Evolutionary conservation across 1,140 invertebrate species (phyloP).

Genomic region (Campoletis sonorensis): DNA sequence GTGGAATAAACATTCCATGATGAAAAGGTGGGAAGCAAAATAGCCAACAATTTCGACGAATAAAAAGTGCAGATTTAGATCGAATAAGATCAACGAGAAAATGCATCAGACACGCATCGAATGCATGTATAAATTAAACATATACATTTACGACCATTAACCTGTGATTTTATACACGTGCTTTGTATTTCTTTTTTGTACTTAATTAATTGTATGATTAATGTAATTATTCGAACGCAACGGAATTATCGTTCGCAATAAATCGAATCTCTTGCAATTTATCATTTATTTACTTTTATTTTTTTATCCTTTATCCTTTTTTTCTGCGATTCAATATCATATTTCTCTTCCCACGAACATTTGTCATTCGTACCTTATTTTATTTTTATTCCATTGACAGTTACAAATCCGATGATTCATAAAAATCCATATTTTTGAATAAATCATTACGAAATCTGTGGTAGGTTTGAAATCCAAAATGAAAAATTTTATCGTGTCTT

Average conservation of each 20-base stretch:
- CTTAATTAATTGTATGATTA: constrained; percentile 19
- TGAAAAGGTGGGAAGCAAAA: neutral
- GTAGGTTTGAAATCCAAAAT: no score
- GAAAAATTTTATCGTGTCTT: no score
- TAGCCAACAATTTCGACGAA: constrained; percentile 12
- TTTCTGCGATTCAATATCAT: no score
- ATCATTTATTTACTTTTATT: neutral
- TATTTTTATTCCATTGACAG: no score
- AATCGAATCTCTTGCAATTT: neutral
- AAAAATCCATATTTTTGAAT: no score
- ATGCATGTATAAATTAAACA: neutral
- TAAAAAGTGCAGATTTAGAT: constrained; percentile 15
- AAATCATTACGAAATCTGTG: no score
- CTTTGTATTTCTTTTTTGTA: constrained; percentile 39
- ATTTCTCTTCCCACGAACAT: no score
- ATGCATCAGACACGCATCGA: neutral
- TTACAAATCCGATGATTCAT: no score
- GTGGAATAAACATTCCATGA: constrained; percentile 13
- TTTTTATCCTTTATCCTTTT: neutral
- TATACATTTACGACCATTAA: constrained; percentile 23
- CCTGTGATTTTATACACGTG: constrained; percentile 49
- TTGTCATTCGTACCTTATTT: no score
- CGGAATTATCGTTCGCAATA: constrained; percentile 11
- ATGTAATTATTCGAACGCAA: constrained; percentile 7
- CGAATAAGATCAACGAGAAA: neutral